A percentile compares a stretch with the other conserved stretches of the same genome.
Evolutionary conservation across 2,888 invertebrate species (phyloP).

Genomic region (Ctena decussata): DNA sequence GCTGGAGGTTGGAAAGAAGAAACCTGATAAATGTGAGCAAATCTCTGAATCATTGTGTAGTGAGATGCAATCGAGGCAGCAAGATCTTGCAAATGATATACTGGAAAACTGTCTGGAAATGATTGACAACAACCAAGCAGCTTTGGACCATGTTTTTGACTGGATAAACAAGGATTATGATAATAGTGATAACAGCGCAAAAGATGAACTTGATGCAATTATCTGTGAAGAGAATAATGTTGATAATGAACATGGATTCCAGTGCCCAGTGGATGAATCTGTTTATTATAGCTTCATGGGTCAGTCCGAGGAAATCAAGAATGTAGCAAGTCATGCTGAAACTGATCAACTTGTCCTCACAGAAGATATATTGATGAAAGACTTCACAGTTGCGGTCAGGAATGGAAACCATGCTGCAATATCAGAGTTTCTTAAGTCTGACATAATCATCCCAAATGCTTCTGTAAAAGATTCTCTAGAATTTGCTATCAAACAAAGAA

Average conservation of each 20-base stretch:
- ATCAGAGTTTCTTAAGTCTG: constrained; percentile 44
- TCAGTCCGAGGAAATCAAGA: constrained; percentile 50
- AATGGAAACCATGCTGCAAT: constrained; percentile 46
- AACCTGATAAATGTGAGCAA: background rate
- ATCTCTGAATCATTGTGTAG: background rate
- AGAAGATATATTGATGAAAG: background rate
- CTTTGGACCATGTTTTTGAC: constrained; percentile 50
- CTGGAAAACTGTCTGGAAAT: constrained; percentile 52
- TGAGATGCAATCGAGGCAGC: constrained; percentile 7
- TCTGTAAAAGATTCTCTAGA: constrained; percentile 50
- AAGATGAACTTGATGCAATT: constrained; percentile 35
- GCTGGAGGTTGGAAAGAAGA: background rate
- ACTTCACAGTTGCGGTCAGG: constrained; percentile 1
- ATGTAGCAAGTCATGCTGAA: background rate
- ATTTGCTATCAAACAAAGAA: constrained; percentile 38
- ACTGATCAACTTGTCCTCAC: background rate
- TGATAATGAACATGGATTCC: no score
- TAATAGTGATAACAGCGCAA: constrained; percentile 19
- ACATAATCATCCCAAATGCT: constrained; percentile 46
- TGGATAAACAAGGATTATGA: constrained; percentile 60
- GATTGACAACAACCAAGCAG: constrained; percentile 44
- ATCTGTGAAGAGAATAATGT: constrained; percentile 16
- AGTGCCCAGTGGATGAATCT: constrained; percentile 45
- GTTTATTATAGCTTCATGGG: constrained; percentile 61
- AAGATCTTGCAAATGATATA: constrained; percentile 28